Conservation (phyloP, 1,140 invertebrate species). For the Drosophila nigromelanica region DNA sequence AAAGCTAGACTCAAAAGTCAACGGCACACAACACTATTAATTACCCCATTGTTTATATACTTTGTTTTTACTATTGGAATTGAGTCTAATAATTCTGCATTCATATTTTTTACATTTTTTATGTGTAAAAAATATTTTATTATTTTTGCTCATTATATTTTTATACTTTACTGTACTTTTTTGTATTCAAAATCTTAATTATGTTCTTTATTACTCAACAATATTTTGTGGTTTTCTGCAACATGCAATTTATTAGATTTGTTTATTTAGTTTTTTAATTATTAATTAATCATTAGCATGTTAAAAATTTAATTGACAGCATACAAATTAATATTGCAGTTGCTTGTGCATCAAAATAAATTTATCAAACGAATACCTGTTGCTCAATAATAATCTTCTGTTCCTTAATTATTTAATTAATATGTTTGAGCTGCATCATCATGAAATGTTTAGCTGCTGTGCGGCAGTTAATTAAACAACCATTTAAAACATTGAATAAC, state of each 20-base stretch:
- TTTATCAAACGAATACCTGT: slow-evolving; percentile 21
- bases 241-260: slow-evolving; percentile 34
- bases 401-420: slow-evolving; percentile 35
- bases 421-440: slow-evolving; percentile 17
- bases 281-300: slow-evolving; percentile 26
- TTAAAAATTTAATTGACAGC: slow-evolving; percentile 13
- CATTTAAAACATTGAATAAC: slow-evolving; percentile 38
- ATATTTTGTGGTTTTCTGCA: slow-evolving; percentile 5
- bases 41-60: not conserved
- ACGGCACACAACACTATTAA: not conserved
- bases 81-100: not conserved
- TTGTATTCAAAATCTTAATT: slow-evolving; percentile 8
- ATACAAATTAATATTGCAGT: slow-evolving; percentile 31
- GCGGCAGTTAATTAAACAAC: slow-evolving; percentile 37
- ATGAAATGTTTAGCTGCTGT: slow-evolving; percentile 2
- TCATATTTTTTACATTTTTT: not conserved
- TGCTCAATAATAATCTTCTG: slow-evolving; percentile 19
- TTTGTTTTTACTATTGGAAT: not conserved
- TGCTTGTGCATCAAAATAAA: slow-evolving; percentile 6
- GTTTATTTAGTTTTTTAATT: slow-evolving; percentile 8
- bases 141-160: not conserved
- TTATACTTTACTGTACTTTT: not conserved
- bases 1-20: not conserved
- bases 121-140: not conserved
- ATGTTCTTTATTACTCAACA: not conserved